These are phyloP conservation scores for Poecilia latipinna DNA, from an alignment of 2,113 vertebrate species.

Conservation along the genomic window DNA sequence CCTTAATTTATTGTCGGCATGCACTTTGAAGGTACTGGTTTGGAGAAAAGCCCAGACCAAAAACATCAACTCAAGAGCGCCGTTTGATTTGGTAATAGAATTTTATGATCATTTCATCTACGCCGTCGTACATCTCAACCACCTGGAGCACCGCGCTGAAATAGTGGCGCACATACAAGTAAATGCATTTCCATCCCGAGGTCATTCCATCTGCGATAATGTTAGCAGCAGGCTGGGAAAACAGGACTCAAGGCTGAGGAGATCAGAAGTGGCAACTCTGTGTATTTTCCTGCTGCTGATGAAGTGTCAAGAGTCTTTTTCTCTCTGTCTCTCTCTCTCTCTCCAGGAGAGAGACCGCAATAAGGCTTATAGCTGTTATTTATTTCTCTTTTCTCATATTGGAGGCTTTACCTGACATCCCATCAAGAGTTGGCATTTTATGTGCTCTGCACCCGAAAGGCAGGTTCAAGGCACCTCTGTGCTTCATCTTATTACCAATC, in stretches of 20 bases:
- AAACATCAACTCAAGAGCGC: constrained; percentile 63
- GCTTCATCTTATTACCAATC: constrained; percentile 25
- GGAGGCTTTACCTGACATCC: constrained; percentile 23
- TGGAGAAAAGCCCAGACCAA: constrained; percentile 68
- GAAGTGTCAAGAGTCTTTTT: constrained; percentile 44
- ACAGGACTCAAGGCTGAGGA: constrained; percentile 39
- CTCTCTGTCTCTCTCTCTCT: neutral
- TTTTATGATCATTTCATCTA: constrained; percentile 67
- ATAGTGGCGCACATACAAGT: constrained; percentile 28
- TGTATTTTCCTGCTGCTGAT: constrained; percentile 39
- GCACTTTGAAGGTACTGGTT: constrained; percentile 73
- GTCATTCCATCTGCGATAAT: constrained; percentile 55
- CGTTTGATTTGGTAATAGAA: constrained; percentile 72
- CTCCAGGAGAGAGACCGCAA: constrained; percentile 4
- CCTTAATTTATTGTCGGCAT: constrained; percentile 53
- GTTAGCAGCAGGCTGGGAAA: constrained; percentile 40
- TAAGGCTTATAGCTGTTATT: constrained; percentile 27
- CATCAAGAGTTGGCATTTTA: constrained; percentile 39
- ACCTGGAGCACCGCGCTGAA: constrained; percentile 41
- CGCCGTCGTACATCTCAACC: constrained; percentile 51
- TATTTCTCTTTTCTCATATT: constrained; percentile 14
- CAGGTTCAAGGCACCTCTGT: constrained; percentile 13
- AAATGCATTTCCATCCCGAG: constrained; percentile 52
- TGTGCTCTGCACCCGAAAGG: constrained; percentile 35
- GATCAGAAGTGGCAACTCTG: constrained; percentile 27